phyloP scores from a whole-genome alignment of 2,888 invertebrate genomes.

The Eupeodes luniger region DNA sequence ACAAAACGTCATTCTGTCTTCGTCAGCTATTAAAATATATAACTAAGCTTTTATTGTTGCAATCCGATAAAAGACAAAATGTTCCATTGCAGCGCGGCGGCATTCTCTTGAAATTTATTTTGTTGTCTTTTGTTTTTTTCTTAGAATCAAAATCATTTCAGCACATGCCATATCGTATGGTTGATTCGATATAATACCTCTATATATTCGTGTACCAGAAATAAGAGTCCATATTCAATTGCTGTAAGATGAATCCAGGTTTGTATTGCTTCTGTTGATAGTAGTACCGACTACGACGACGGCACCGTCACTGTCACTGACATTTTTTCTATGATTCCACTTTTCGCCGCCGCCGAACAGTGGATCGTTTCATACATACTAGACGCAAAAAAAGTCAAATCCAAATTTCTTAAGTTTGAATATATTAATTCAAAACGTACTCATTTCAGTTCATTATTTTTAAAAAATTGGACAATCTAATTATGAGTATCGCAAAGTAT shows the following conservation, averaged over 20 bases:
- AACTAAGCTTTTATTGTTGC: neutral
- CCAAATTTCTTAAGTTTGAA: too few species aligned
- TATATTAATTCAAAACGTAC: neutral
- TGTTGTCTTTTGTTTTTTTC: neutral
- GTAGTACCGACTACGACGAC: neutral
- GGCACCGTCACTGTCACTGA: neutral
- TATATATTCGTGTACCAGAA: neutral
- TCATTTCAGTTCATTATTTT: too few species aligned
- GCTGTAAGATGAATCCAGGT: slow-evolving; percentile 32
- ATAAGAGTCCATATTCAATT: slow-evolving; percentile 13
- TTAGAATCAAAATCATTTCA: slow-evolving; percentile 17
- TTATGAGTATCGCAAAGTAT: too few species aligned
- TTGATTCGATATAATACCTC: neutral
- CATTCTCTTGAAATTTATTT: neutral
- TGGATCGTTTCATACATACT: too few species aligned
- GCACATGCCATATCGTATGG: slow-evolving; percentile 32
- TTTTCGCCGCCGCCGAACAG: too few species aligned
- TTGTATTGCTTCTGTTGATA: neutral
- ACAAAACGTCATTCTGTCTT: neutral
- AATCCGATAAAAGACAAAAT: slow-evolving; percentile 16
- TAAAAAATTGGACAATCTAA: too few species aligned
- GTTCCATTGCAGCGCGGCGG: neutral
- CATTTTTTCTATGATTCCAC: too few species aligned
- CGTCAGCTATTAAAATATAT: slow-evolving; percentile 12
- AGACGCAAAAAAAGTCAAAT: too few species aligned